Percentiles rank a stretch among this genome's conserved stretches.
Conservation (phyloP, 2,888 invertebrate genomes). For the Ctena decussata region DNA sequence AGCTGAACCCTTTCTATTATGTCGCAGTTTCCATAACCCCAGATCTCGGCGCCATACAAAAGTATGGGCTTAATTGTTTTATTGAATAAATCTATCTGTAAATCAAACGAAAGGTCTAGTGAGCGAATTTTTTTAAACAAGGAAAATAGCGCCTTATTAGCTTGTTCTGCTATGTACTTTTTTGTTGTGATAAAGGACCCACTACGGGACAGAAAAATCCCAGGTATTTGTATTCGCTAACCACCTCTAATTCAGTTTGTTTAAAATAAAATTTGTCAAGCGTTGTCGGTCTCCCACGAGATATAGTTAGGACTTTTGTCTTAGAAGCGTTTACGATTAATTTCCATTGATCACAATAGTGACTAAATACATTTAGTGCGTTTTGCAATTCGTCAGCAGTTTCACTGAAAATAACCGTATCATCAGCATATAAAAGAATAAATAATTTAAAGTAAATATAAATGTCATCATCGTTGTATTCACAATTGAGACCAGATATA, state of each 20-base stretch:
- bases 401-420: constrained; percentile 36
- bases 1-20: not conserved
- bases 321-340: constrained; percentile 17
- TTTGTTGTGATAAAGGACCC: constrained; percentile 19
- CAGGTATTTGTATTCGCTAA: constrained; percentile 15
- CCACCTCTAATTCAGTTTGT: not conserved
- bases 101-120: not conserved
- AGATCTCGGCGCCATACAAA: not conserved
- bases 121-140: not conserved
- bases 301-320: constrained; percentile 18
- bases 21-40: not conserved
- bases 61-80: not conserved
- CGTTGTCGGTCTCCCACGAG: not conserved
- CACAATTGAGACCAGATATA: not conserved
- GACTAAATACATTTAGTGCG: constrained; percentile 8
- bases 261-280: not conserved
- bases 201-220: constrained; percentile 4
- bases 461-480: not conserved
- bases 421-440: constrained; percentile 31
- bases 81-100: not conserved
- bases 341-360: constrained; percentile 38
- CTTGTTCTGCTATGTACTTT: constrained; percentile 8
- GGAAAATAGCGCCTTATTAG: constrained; percentile 13
- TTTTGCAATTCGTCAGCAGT: not conserved
- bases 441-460: not conserved